phyloP scores from a whole-genome alignment of 1,140 invertebrate genomes.

The Euwallacea fornicatus region DNA sequence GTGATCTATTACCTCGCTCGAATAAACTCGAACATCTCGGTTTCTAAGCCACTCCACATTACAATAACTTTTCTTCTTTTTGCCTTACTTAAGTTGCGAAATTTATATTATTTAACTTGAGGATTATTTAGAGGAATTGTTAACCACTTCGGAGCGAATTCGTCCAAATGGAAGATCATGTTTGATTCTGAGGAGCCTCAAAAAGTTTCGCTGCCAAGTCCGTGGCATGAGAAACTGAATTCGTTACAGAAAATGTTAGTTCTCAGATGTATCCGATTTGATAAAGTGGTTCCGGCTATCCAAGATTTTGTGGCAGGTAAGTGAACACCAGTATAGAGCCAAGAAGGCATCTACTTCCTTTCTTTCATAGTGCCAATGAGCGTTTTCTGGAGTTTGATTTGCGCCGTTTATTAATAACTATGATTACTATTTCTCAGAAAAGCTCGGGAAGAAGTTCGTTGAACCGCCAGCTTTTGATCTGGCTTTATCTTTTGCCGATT shows the following conservation, averaged over 20 bases:
- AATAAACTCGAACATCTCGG: no score
- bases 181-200: conserved; percentile 76
- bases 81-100: not conserved
- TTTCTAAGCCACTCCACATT: no score
- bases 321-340: conserved; percentile 20
- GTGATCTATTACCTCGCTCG: no score
- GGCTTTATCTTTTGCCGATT: conserved; percentile 78
- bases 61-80: not conserved
- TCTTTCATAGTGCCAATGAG: no score
- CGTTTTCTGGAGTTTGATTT: no score
- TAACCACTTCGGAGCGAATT: conserved; percentile 61
- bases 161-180: conserved; percentile 70
- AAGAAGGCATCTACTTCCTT: no score
- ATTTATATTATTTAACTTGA: not conserved
- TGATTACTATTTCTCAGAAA: conserved; percentile 49
- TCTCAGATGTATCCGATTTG: conserved; percentile 79
- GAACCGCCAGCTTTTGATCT: conserved; percentile 90
- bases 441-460: conserved; percentile 79
- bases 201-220: conserved; percentile 64
- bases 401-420: no score
- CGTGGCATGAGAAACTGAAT: conserved; percentile 65
- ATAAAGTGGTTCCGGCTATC: conserved; percentile 86
- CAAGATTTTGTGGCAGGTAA: conserved; percentile 70
- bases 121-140: conserved; percentile 61
- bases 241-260: conserved; percentile 78